Evolutionary conservation across 2,888 invertebrate genomes (phyloP).

Genomic region (Hemithea aestivaria): DNA sequence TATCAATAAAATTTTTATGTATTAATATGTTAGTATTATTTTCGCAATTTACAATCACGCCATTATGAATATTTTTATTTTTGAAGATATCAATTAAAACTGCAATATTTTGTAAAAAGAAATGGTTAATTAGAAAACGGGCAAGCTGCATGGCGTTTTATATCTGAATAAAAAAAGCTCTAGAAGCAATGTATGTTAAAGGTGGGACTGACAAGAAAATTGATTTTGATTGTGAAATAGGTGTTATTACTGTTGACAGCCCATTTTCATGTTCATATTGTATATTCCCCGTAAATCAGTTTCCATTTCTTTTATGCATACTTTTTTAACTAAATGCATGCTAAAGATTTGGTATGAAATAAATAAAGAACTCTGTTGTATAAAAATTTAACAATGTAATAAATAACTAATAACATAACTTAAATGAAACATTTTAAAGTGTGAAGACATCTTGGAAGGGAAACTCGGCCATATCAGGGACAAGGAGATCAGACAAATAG

Average conservation of each 20-base stretch:
- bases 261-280: no score
- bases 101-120: slow-evolving; percentile 13
- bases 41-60: slow-evolving; percentile 35
- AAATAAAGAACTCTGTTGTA: not conserved
- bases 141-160: slow-evolving; percentile 12
- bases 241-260: slow-evolving; percentile 13
- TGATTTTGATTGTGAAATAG: slow-evolving; percentile 26
- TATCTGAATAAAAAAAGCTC: not conserved
- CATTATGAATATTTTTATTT: slow-evolving; percentile 46
- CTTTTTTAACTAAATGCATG: no score
- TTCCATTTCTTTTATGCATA: no score
- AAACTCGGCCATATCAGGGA: slow-evolving; percentile 86
- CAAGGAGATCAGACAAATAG: slow-evolving; percentile 86
- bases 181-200: not conserved
- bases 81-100: slow-evolving; percentile 47
- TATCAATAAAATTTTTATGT: slow-evolving; percentile 40
- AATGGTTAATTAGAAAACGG: slow-evolving; percentile 12
- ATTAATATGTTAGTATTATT: slow-evolving; percentile 25
- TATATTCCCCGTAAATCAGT: no score
- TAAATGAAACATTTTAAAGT: slow-evolving; percentile 29
- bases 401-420: slow-evolving; percentile 25
- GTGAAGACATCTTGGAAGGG: slow-evolving; percentile 89
- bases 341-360: no score
- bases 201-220: slow-evolving; percentile 15
- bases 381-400: slow-evolving; percentile 25